A percentile compares a stretch with the other conserved stretches of the same genome.
Conservation (phyloP, 2,797 vertebrate species). For the Melanotaenia pygmaea region DNA sequence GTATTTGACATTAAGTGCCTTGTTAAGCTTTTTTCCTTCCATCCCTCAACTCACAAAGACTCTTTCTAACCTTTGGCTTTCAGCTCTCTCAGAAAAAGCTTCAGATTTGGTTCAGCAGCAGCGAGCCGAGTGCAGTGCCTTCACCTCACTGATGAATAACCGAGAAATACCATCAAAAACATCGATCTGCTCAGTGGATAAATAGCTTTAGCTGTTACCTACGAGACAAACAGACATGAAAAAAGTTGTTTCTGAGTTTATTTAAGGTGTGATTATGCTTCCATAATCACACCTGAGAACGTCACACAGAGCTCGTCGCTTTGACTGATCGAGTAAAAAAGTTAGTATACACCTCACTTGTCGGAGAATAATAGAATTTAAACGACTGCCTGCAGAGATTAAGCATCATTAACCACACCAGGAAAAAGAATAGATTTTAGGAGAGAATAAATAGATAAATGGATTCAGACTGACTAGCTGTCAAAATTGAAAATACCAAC, state of each 20-base stretch:
- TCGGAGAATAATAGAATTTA: slow-evolving; percentile 22
- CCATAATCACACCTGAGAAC: slow-evolving; percentile 8
- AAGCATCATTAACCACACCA: neutral
- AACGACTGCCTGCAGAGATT: slow-evolving; percentile 19
- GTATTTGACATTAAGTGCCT: neutral
- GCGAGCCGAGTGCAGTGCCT: too few relatives aligned
- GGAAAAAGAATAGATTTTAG: slow-evolving; percentile 15
- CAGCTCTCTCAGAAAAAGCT: neutral
- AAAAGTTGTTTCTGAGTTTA: neutral
- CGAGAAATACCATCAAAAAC: slow-evolving; percentile 3
- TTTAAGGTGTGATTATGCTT: neutral
- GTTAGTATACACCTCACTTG: neutral
- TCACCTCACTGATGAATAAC: neutral
- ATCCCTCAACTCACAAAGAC: neutral
- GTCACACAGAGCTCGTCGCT: neutral
- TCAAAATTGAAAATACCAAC: neutral
- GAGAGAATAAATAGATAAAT: neutral
- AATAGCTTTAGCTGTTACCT: slow-evolving; percentile 1
- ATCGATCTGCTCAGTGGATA: slow-evolving; percentile 3
- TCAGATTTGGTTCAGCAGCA: neutral
- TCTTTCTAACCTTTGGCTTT: neutral
- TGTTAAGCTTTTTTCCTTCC: neutral
- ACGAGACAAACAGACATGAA: neutral
- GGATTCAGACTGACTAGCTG: neutral
- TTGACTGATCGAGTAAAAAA: slow-evolving; percentile 2